Conservation (phyloP, 2,888 invertebrate species). For the Lysandra bellargus region DNA sequence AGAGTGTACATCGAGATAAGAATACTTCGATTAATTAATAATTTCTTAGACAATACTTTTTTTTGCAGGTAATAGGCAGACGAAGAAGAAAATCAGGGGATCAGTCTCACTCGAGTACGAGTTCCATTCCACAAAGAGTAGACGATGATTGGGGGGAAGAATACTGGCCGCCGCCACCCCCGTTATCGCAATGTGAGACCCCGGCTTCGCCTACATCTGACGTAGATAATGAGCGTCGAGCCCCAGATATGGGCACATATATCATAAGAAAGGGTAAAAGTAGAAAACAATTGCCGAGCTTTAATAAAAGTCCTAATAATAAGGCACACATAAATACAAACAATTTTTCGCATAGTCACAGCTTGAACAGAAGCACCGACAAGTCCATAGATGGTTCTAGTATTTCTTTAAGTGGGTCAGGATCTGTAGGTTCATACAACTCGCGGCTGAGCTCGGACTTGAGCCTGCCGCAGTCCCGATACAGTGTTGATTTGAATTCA, state of each 20-base stretch:
- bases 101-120: conserved; percentile 84
- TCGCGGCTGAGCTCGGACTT: conserved; percentile 83
- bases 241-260: conserved; percentile 85
- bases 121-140: conserved; percentile 85
- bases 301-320: conserved; percentile 76
- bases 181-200: conserved; percentile 82
- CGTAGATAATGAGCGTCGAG: conserved; percentile 64
- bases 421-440: conserved; percentile 80
- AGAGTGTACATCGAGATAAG: too few species aligned
- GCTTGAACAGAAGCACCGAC: conserved; percentile 73
- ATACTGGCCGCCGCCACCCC: conserved; percentile 88
- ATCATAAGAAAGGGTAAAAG: conserved; percentile 88
- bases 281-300: conserved; percentile 83
- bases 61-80: conserved; percentile 79
- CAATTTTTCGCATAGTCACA: conserved; percentile 69
- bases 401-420: conserved; percentile 75
- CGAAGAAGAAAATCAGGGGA: conserved; percentile 80
- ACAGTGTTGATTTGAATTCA: conserved; percentile 79
- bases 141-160: conserved; percentile 82
- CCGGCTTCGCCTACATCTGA: conserved; percentile 86
- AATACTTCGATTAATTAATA: too few species aligned
- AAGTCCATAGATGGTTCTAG: conserved; percentile 75
- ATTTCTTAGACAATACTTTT: not conserved
- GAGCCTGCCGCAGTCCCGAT: conserved; percentile 81
- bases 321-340: conserved; percentile 58